These are phyloP conservation scores for Leptinotarsa undecemlineata DNA, from an alignment of 1,140 invertebrate species.

Conservation along the genomic window DNA sequence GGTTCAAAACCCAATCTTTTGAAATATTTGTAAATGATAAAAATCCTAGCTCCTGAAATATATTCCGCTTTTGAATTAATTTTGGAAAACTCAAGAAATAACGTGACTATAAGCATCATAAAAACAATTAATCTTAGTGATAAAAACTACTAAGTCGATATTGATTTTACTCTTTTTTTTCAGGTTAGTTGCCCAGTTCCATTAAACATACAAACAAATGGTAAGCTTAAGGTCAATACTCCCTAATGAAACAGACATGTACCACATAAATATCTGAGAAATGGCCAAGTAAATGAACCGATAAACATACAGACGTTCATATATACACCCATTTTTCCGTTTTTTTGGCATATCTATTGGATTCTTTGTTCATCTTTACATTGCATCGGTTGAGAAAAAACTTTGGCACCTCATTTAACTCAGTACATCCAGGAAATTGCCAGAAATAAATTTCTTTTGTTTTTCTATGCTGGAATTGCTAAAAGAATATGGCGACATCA, in stretches of 20 bases:
- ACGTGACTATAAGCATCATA: too few species aligned
- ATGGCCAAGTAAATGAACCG: background rate
- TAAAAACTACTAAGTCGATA: background rate
- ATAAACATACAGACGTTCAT: background rate
- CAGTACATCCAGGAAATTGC: background rate
- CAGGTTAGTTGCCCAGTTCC: constrained; percentile 12
- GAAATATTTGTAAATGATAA: too few species aligned
- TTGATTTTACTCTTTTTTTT: background rate
- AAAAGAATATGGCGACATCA: background rate
- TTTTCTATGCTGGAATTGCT: background rate
- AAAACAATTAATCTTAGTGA: too few species aligned
- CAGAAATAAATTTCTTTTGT: background rate
- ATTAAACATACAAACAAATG: constrained; percentile 15
- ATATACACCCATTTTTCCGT: background rate
- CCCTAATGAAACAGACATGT: background rate
- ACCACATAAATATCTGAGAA: background rate
- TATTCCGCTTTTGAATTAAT: too few species aligned
- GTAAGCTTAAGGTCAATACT: constrained; percentile 2
- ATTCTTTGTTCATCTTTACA: background rate
- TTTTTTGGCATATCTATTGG: background rate
- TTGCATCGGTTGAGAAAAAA: background rate
- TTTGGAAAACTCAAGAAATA: too few species aligned
- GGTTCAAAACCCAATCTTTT: too few species aligned
- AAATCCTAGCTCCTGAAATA: too few species aligned
- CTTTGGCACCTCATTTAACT: background rate